These are phyloP conservation scores for Alaudala cheleensis DNA, from an alignment of 2,113 vertebrate genomes.

Conservation along the genomic window DNA sequence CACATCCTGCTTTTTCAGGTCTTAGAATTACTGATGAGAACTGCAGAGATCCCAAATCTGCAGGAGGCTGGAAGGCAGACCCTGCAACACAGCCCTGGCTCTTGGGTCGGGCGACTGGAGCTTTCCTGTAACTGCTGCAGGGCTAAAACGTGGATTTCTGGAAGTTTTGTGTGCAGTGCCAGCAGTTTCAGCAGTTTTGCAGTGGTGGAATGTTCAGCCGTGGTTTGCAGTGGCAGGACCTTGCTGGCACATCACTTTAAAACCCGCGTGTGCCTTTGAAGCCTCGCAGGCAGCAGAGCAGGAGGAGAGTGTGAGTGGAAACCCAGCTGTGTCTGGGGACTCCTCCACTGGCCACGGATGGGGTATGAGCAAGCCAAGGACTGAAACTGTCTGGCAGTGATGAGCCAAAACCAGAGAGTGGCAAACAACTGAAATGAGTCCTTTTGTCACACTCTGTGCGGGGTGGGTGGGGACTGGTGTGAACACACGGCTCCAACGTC, in stretches of 20 bases:
- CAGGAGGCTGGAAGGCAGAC: neutral
- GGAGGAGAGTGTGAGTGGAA: neutral
- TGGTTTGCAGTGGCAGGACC: neutral
- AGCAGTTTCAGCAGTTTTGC: rapidly evolving
- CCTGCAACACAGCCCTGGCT: neutral
- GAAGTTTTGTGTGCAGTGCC: neutral
- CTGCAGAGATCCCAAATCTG: neutral
- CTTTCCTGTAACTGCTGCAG: neutral
- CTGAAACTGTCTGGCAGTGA: neutral
- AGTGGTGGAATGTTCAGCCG: rapidly evolving
- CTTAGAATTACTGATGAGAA: neutral
- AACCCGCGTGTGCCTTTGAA: neutral
- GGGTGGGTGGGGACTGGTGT: neutral
- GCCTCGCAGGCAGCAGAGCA: rapidly evolving
- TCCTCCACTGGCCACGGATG: neutral
- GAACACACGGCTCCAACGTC: rapidly evolving
- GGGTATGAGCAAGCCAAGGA: rapidly evolving
- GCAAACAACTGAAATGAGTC: neutral
- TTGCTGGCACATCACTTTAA: neutral
- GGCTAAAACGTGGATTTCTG: neutral
- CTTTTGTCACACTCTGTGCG: neutral
- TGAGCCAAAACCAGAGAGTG: neutral
- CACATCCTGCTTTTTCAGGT: neutral
- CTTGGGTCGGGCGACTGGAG: neutral
- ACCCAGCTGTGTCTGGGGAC: neutral